Conservation (phyloP, 2,888 invertebrate genomes). For the Marasmarcha lunaedactyla region DNA sequence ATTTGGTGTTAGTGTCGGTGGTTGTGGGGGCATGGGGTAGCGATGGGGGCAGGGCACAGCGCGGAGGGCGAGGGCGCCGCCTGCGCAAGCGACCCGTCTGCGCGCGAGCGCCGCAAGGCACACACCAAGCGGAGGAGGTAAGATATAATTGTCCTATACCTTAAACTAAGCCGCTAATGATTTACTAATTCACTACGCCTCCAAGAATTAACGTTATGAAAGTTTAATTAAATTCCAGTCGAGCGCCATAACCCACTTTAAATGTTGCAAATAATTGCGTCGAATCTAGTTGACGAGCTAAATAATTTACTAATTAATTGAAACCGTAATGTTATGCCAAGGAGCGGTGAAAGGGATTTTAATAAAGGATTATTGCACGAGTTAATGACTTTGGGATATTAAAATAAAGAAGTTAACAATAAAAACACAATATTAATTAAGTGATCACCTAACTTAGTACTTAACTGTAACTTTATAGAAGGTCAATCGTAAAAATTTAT, state of each 20-base stretch:
- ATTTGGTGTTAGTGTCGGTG: slow-evolving; percentile 49
- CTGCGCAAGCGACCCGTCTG: slow-evolving; percentile 62
- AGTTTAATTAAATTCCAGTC: no score
- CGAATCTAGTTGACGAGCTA: no score
- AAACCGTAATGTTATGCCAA: not conserved
- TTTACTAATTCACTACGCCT: slow-evolving; percentile 1
- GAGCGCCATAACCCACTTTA: no score
- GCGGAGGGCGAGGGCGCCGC: slow-evolving; percentile 61
- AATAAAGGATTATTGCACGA: not conserved
- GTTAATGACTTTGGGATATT: no score
- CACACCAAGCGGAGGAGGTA: slow-evolving; percentile 58
- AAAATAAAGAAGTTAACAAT: no score
- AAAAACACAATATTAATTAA: no score
- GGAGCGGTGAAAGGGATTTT: not conserved
- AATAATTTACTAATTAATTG: not conserved
- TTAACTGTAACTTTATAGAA: no score
- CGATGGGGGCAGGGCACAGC: slow-evolving; percentile 64
- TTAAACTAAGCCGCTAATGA: not conserved
- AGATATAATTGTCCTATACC: slow-evolving; percentile 20
- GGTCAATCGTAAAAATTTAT: no score
- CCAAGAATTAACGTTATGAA: no score
- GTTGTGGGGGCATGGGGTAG: slow-evolving; percentile 59
- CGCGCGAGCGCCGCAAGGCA: slow-evolving; percentile 46
- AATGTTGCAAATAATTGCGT: not conserved
- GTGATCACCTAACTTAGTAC: no score